These are phyloP conservation scores for Mellilla xanthometata DNA, from an alignment of 2,888 invertebrate species.

Conservation along the genomic window DNA sequence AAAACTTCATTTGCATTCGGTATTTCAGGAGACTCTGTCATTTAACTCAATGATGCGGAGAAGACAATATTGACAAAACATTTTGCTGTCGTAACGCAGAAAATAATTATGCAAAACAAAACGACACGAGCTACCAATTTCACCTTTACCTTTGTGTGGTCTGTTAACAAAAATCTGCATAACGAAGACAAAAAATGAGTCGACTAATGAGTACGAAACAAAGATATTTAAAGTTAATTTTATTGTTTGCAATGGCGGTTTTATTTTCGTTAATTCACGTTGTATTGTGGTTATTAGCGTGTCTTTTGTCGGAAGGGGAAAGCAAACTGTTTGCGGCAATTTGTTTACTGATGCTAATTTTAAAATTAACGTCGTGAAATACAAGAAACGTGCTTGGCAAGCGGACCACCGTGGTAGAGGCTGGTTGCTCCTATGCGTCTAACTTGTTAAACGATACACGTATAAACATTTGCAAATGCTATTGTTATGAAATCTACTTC, in stretches of 20 bases:
- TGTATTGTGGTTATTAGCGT: constrained; percentile 43
- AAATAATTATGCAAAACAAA: constrained; percentile 75
- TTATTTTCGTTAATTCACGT: constrained; percentile 31
- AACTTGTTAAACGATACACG: constrained; percentile 7
- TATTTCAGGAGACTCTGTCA: constrained; percentile 52
- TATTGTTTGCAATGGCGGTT: constrained; percentile 26
- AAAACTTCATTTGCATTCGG: constrained; percentile 53
- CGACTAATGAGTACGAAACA: constrained; percentile 38
- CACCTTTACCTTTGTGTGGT: constrained; percentile 64
- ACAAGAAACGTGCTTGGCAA: constrained; percentile 71
- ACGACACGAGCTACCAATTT: constrained; percentile 52
- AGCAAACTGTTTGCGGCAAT: constrained; percentile 64
- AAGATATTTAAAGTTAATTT: constrained; percentile 27
- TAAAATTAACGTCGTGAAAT: constrained; percentile 77
- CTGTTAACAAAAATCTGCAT: constrained; percentile 40
- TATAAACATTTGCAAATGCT: constrained; percentile 26
- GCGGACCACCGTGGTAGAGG: constrained; percentile 69
- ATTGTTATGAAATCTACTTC: constrained; percentile 27
- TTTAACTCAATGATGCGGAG: constrained; percentile 60
- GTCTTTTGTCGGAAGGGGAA: constrained; percentile 50
- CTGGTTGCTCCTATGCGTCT: constrained; percentile 23
- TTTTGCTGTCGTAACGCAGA: constrained; percentile 67
- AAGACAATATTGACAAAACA: constrained; percentile 76
- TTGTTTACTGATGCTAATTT: constrained; percentile 76
- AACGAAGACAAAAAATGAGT: constrained; percentile 25